A percentile compares a stretch with the other conserved stretches of the same genome.
Evolutionary conservation across 2,888 invertebrate genomes (phyloP).

Genomic region (Trimorus sp.): DNA sequence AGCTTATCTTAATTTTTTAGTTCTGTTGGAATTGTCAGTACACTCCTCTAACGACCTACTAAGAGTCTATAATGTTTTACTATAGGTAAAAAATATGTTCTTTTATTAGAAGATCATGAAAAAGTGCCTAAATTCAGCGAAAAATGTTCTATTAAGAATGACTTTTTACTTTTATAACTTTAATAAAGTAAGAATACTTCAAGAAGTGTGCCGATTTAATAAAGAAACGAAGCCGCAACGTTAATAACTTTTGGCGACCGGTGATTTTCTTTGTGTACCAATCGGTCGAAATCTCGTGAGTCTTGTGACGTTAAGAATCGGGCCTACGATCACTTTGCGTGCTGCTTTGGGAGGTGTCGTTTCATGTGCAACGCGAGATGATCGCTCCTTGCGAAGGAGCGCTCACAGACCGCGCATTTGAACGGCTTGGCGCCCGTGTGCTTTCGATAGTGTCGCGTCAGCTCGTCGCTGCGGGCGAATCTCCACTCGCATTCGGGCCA

Average conservation of each 20-base stretch:
- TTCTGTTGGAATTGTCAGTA: no score
- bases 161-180: no score
- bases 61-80: no score
- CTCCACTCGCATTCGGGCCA: slow-evolving; percentile 99
- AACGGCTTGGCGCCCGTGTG: slow-evolving; percentile 99
- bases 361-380: slow-evolving; percentile 98
- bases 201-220: neutral
- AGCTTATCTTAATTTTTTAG: no score
- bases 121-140: no score
- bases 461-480: slow-evolving; percentile 97
- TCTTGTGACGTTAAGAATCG: slow-evolving; percentile 29
- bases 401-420: slow-evolving; percentile 97
- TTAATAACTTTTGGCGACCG: slow-evolving; percentile 26
- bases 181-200: no score
- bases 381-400: slow-evolving; percentile 97
- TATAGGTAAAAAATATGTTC: no score
- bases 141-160: no score
- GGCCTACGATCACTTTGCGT: slow-evolving; percentile 80
- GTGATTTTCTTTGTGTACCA: slow-evolving; percentile 32
- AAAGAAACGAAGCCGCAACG: neutral
- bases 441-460: slow-evolving; percentile 97
- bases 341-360: slow-evolving; percentile 94
- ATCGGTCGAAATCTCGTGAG: slow-evolving; percentile 48
- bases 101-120: no score
- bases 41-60: no score